These are phyloP conservation scores for Pygocentrus nattereri DNA, from an alignment of 2,797 vertebrate species.

Conservation along the genomic window DNA sequence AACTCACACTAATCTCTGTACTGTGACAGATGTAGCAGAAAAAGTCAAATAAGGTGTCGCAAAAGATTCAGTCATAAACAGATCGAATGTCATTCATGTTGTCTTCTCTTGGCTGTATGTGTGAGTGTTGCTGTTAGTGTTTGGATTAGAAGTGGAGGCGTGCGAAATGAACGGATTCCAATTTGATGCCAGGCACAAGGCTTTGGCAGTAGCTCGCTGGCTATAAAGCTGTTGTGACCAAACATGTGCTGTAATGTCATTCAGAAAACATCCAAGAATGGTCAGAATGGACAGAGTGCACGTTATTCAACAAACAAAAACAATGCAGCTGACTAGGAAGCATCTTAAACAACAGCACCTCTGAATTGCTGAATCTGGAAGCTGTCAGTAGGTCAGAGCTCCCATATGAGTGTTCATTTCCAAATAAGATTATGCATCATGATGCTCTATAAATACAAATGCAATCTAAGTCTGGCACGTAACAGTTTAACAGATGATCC, in stretches of 20 bases:
- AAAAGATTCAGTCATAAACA: background rate
- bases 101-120: background rate
- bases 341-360: constrained; percentile 18
- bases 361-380: constrained; percentile 25
- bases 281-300: background rate
- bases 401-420: constrained; percentile 39
- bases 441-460: constrained; percentile 47
- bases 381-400: constrained; percentile 5
- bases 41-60: background rate
- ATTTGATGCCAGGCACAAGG: background rate
- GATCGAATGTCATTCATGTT: background rate
- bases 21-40: background rate
- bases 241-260: background rate
- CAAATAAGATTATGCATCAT: constrained; percentile 39
- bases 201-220: constrained; percentile 11
- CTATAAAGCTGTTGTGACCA: constrained; percentile 4
- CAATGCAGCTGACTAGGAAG: background rate
- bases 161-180: background rate
- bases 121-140: background rate
- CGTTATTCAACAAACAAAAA: background rate
- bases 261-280: background rate
- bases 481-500: constrained; percentile 60
- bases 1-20: background rate
- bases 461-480: constrained; percentile 37
- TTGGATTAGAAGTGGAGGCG: background rate